A percentile compares a stretch with the other conserved stretches of the same genome.
Conservation (phyloP, 2,797 vertebrate genomes). For the Limnodromus scolopaceus region DNA sequence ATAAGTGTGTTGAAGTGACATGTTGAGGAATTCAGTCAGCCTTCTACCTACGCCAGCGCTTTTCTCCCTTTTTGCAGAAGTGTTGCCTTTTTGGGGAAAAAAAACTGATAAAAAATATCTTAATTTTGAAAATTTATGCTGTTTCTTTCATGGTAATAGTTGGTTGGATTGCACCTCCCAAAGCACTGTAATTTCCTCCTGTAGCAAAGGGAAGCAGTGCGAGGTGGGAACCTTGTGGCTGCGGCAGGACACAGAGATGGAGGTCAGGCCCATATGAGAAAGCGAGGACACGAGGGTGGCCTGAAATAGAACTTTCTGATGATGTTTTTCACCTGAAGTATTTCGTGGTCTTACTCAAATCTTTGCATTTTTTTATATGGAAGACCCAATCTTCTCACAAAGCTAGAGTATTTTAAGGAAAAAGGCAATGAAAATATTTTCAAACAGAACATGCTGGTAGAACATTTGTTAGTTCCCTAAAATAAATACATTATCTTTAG, state of each 20-base stretch:
- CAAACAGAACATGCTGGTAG: neutral
- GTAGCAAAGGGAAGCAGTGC: neutral
- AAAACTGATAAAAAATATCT: neutral
- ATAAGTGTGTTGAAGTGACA: constrained; percentile 22
- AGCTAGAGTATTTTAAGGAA: constrained; percentile 17
- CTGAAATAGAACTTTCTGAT: neutral
- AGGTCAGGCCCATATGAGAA: neutral
- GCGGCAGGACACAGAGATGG: neutral
- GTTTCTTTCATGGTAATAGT: neutral
- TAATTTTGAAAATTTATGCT: neutral
- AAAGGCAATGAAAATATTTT: neutral
- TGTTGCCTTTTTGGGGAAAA: neutral
- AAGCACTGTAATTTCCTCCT: accelerated
- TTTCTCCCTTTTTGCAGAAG: neutral
- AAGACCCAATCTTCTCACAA: neutral
- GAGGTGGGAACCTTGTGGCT: neutral
- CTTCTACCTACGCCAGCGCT: neutral
- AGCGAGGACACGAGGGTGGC: neutral
- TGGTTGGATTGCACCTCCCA: neutral
- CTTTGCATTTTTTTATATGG: neutral
- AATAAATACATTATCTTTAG: neutral
- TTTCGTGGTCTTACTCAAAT: neutral
- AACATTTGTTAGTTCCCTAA: neutral
- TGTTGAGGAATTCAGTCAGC: neutral
- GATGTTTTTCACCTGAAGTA: neutral